Conservation (phyloP, 2,113 vertebrate species). For the Dasyornis broadbenti region DNA sequence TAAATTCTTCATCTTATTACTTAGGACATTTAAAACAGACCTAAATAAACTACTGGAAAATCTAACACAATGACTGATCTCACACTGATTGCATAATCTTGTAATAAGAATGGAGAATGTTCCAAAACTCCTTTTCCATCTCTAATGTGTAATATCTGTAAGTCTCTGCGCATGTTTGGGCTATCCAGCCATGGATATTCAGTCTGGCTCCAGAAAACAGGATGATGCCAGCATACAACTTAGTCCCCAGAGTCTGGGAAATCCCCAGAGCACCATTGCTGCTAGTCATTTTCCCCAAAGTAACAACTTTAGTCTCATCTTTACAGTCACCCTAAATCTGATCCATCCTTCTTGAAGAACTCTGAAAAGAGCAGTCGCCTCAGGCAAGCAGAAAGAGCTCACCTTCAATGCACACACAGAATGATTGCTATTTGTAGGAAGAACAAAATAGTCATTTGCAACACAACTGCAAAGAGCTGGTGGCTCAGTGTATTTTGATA, state of each 20-base stretch:
- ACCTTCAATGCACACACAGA: neutral
- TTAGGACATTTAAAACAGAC: neutral
- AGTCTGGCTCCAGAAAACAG: neutral
- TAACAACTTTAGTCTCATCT: neutral
- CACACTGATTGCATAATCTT: neutral
- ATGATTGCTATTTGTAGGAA: neutral
- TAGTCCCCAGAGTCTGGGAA: neutral
- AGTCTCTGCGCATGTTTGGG: neutral
- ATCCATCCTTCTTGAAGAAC: neutral
- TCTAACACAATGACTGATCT: neutral
- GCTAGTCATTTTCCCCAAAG: neutral
- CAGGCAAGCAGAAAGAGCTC: neutral
- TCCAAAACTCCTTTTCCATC: neutral
- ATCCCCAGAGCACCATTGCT: neutral
- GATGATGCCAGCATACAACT: neutral
- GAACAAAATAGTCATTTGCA: neutral
- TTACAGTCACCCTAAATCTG: neutral
- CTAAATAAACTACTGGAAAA: neutral
- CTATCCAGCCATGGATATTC: neutral
- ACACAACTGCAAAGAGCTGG: neutral
- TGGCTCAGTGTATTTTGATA: neutral
- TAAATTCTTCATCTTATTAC: neutral
- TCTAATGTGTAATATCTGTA: neutral
- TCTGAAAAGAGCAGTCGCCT: neutral
- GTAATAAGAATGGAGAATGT: neutral